Conservation (phyloP, 1,140 invertebrate genomes). For the Orchesella cincta region DNA sequence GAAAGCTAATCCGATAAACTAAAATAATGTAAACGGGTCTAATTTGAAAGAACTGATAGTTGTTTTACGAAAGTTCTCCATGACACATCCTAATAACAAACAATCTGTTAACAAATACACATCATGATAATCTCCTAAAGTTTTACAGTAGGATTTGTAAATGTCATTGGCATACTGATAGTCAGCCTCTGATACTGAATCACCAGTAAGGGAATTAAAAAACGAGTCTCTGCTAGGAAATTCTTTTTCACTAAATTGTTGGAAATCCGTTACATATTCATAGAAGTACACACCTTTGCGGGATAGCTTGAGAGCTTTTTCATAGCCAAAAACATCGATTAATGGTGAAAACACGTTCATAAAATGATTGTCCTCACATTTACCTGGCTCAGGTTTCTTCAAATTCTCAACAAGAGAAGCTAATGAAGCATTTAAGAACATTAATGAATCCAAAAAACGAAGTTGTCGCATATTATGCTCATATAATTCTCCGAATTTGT, state of each 20-base stretch:
- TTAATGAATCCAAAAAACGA: constrained; percentile 25
- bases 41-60: constrained; percentile 36
- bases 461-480: constrained; percentile 1
- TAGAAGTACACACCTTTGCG: background rate
- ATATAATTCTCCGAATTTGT: constrained; percentile 18
- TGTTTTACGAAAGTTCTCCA: constrained; percentile 52
- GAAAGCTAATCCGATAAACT: constrained; percentile 51
- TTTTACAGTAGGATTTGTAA: constrained; percentile 51
- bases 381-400: background rate
- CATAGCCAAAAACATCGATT: background rate
- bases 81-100: constrained; percentile 50
- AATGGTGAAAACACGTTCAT: background rate
- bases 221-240: constrained; percentile 40
- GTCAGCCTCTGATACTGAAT: constrained; percentile 32
- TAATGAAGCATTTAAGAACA: background rate
- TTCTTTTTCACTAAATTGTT: constrained; percentile 39
- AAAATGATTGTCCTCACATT: background rate
- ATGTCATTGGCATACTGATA: constrained; percentile 51
- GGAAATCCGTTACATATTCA: background rate
- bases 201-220: constrained; percentile 35
- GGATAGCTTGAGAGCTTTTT: background rate
- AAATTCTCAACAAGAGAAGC: background rate
- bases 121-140: constrained; percentile 52
- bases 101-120: constrained; percentile 50
- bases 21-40: constrained; percentile 52